phyloP scores from a whole-genome alignment of 64 coral and sea anemone species.

The Catalaphyllia jardinei region DNA sequence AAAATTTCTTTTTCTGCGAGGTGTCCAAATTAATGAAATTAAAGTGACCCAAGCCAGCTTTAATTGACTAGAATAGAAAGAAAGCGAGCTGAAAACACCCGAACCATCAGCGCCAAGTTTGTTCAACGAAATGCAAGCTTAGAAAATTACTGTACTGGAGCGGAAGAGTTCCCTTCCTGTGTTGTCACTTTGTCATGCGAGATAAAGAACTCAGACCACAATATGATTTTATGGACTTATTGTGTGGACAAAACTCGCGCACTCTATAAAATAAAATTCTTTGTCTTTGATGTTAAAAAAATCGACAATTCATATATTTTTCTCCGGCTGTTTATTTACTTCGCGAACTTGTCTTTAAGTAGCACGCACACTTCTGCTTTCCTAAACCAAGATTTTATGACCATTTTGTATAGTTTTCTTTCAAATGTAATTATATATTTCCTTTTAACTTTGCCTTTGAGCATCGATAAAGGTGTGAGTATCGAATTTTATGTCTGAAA shows the following conservation, averaged over 20 bases:
- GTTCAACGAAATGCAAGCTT: constrained; percentile 35
- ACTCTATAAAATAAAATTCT: constrained; percentile 41
- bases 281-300: constrained; percentile 39
- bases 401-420: constrained; percentile 40
- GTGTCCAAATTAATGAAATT: constrained; percentile 86
- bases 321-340: constrained; percentile 22
- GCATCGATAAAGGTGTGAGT: neutral
- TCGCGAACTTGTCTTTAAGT: constrained; percentile 26
- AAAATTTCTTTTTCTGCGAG: constrained; percentile 48
- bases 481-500: constrained; percentile 22
- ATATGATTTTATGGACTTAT: constrained; percentile 50
- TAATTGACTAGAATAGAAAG: constrained; percentile 28
- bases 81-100: neutral
- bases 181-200: constrained; percentile 26
- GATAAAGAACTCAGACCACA: constrained; percentile 23
- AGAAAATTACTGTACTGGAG: constrained; percentile 29
- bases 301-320: constrained; percentile 30
- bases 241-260: constrained; percentile 19
- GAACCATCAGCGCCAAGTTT: constrained; percentile 28
- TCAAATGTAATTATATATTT: constrained; percentile 34
- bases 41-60: constrained; percentile 58
- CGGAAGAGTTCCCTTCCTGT: constrained; percentile 46
- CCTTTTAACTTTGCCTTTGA: constrained; percentile 19
- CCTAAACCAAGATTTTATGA: constrained; percentile 20
- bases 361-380: neutral